A percentile compares a stretch with the other conserved stretches of the same genome.
These are phyloP conservation scores for Crotophaga sulcirostris DNA, from an alignment of 2,113 vertebrate genomes.

Conservation along the genomic window DNA sequence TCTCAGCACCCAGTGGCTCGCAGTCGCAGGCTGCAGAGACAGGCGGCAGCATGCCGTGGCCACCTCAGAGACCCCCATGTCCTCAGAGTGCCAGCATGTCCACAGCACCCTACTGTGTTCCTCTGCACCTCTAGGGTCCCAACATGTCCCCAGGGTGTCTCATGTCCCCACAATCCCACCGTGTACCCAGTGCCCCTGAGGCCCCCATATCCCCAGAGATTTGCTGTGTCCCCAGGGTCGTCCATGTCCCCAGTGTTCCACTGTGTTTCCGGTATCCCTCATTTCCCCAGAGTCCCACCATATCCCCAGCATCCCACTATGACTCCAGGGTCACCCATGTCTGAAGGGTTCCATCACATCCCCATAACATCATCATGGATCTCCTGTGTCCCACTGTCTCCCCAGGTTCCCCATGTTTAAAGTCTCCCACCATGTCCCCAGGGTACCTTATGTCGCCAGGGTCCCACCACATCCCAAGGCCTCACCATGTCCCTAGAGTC, in stretches of 20 bases:
- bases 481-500: not conserved
- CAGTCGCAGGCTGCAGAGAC: conserved; percentile 81
- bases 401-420: too few species aligned
- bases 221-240: not conserved
- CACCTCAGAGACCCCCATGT: not conserved
- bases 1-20: conserved; percentile 74
- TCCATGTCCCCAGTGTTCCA: not conserved
- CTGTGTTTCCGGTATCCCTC: too few species aligned
- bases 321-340: not conserved
- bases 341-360: not conserved
- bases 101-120: not conserved
- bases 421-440: not conserved
- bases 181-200: not conserved
- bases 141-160: not conserved
- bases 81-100: not conserved
- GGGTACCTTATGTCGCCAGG: too few species aligned
- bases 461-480: not conserved
- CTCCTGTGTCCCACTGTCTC: not conserved
- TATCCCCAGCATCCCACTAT: not conserved
- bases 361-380: too few species aligned
- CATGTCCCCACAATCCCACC: not conserved
- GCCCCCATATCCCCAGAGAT: not conserved
- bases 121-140: not conserved
- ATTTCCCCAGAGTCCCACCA: not conserved
- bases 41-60: fast-evolving